Evolutionary conservation across 2,113 vertebrate genomes (phyloP), one percentile per base, ranked within the genome.

Genomic region (Xenopus laevis): DNA sequence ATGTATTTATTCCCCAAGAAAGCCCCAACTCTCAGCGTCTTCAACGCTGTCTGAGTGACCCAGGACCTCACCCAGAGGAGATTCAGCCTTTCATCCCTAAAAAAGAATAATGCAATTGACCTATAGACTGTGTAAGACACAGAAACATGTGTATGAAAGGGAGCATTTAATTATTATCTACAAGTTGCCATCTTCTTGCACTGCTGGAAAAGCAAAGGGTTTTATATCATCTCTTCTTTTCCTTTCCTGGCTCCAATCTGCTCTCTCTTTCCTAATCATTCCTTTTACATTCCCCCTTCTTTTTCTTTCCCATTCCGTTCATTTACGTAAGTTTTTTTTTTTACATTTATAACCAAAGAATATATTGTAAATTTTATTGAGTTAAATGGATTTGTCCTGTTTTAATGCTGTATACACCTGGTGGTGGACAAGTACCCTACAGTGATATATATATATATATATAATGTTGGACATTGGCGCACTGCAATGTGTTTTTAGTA

Each of bases 1-100:
- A 89, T 0, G 85, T 93, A 72, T 93, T 93, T 81, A 90, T 83
- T 0, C 88, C 86, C 0, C 90, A 85, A 0, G 91, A 92, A 64
- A 87, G 86, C 68, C 81, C 84, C 23, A 88, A 87, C 79, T 92
- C 89, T 23, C 94, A 91, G 80, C 87, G 93, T 67, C 91, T 98
- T 71, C 88, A 86, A 77, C 92, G 97, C 64, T 98, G 96, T 82
- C 90, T 99, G 80, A 99, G 97, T 10, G 97, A 98, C 87, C 97
- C 97, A 0, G 97, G 97, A 20, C 97, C 97, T 0, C 86, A 88
- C 30, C 87, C 90, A 0, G 94, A 95, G 13, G 94, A 95, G 0
- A 94, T 95, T 80, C 92, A 97, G 23, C 94, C 96, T 68, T 96
- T 98, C 86, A 91, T 97, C 76, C 93, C 89, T 69, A 92, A 91